phyloP scores from a whole-genome alignment of 2,888 invertebrate genomes.

The Blastobasis adustella region DNA sequence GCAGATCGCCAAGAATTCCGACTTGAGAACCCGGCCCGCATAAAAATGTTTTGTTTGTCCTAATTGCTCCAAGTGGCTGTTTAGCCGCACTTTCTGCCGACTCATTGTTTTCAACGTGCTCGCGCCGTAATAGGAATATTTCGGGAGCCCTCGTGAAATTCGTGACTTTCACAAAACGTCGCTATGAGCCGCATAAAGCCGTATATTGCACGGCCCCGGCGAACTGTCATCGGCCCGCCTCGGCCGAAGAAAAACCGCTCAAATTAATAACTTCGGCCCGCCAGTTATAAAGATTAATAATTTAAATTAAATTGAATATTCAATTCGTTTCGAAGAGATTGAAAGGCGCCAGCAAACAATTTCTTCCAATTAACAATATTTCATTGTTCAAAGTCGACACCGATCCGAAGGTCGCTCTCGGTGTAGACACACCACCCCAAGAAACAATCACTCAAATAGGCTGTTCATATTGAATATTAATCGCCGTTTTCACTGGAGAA shows the following conservation, averaged over 20 bases:
- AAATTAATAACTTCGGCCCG: background rate
- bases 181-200: background rate
- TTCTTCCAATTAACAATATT: slow-evolving; percentile 52
- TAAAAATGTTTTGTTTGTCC: slow-evolving; percentile 72
- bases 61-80: slow-evolving; percentile 71
- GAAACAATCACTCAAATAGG: slow-evolving; percentile 71
- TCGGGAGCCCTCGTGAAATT: slow-evolving; percentile 47
- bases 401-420: slow-evolving; percentile 32
- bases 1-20: slow-evolving; percentile 19
- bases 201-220: background rate
- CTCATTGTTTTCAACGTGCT: slow-evolving; percentile 69
- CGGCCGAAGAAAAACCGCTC: background rate
- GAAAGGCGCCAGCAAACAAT: slow-evolving; percentile 39
- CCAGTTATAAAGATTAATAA: slow-evolving; percentile 38
- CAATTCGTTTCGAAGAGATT: slow-evolving; percentile 35
- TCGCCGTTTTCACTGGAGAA: slow-evolving; percentile 67
- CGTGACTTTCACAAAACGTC: slow-evolving; percentile 49
- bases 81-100: slow-evolving; percentile 55
- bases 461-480: slow-evolving; percentile 73
- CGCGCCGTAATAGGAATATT: slow-evolving; percentile 58
- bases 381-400: slow-evolving; percentile 46
- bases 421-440: slow-evolving; percentile 26
- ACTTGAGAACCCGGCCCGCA: slow-evolving; percentile 31
- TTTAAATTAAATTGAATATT: slow-evolving; percentile 49
- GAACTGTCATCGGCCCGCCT: background rate